Evolutionary conservation across 2,113 vertebrate genomes (phyloP).

Genomic region (Polypterus senegalus): DNA sequence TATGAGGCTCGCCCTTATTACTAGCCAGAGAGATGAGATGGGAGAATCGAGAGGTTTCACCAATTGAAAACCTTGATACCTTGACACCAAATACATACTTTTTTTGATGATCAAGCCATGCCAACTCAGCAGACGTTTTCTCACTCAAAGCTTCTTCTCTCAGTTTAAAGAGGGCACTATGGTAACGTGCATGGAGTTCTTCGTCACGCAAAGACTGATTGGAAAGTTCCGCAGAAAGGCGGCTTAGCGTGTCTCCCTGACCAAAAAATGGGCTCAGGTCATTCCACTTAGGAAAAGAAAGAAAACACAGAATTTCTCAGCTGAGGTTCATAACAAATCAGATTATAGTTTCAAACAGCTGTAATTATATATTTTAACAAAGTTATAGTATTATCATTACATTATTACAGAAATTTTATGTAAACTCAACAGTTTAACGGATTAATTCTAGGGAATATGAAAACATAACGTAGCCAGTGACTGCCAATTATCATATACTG

Average conservation of each 20-base stretch:
- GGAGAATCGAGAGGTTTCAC: no score
- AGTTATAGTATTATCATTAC: no score
- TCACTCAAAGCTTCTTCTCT: slow-evolving; percentile 31
- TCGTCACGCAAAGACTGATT: slow-evolving; percentile 38
- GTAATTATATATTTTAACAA: no score
- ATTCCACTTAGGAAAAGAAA: slow-evolving; percentile 19
- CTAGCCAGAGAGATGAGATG: no score
- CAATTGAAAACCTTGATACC: no score
- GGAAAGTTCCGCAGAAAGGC: slow-evolving; percentile 20
- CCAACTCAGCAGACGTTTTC: slow-evolving; percentile 30
- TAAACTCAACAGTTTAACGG: no score
- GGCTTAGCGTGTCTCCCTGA: slow-evolving; percentile 5
- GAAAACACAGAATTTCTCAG: slow-evolving; percentile 6
- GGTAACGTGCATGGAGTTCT: slow-evolving; percentile 33
- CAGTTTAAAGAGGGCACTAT: slow-evolving; percentile 37
- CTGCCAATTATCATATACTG: no score
- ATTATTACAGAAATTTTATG: no score
- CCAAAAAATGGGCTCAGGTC: slow-evolving; percentile 3
- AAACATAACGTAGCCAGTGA: no score
- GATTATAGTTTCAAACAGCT: no score
- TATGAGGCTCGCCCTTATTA: no score
- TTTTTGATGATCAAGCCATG: slow-evolving; percentile 31
- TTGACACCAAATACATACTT: slow-evolving; percentile 30
- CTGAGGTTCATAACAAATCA: background rate
- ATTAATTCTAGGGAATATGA: no score